Evolutionary conservation across 2,797 vertebrate genomes (phyloP), one percentile per base, ranked within the genome.

Genomic region (Streptopelia turtur): DNA sequence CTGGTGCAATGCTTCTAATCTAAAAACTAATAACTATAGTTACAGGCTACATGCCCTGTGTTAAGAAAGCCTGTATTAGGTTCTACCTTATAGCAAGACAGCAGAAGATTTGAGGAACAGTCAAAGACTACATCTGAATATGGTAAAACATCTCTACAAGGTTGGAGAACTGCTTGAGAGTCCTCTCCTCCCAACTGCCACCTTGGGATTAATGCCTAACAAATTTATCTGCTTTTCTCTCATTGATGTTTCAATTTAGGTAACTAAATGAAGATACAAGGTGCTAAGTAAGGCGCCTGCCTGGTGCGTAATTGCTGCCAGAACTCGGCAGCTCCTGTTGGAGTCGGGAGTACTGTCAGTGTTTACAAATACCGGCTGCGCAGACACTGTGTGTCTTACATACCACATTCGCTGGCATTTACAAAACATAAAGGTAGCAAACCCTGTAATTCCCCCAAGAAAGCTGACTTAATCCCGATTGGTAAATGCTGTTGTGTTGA

Each of bases 361-460:
- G 43, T 92, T 91, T 87, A 55, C 87, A 93, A 52, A 85, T 83
- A 60, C 24, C 0, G 1, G 24, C 74, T 84, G 80, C 22, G 39
- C 22, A 86, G 93, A 60, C 66, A 35, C 68, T 45, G 27, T 39
- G 57, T 75, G 77, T 76, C 63, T 66, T 70, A 61, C 28, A 31
- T 41, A 86, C 65, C 59, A 23, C 35, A 49, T 92, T 64, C 90
- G 78, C 56, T 94, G 53, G 37, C 90, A 75, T 92, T 92, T 90
- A 87, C 75, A 76, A 93, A 95, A 87, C 88, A 84, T 21, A 71
- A 89, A 96, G 88, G 78, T 83, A 87, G 68, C 86, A 96, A 95
- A 80, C 77, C 78, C 94, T 96, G 72, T 97, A 87, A 94, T 94
- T 95, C 74, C 81, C 35, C 47, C 16, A 81, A 92, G 92, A 95